Conservation (phyloP, 2,113 vertebrate genomes). For the Candoia aspera region DNA sequence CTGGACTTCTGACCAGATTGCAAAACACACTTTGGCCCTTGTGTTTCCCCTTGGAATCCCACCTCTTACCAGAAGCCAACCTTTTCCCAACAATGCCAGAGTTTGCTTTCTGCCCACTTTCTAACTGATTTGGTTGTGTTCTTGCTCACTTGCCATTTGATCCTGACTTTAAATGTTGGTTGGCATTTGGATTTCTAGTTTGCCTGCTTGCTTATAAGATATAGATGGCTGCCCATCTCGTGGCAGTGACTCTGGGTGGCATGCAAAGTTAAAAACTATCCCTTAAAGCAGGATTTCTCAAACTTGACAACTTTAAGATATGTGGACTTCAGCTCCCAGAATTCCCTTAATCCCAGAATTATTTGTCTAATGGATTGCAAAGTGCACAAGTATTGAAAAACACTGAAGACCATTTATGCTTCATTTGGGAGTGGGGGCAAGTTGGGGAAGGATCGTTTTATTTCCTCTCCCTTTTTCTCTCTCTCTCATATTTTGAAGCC, state of each 20-base stretch:
- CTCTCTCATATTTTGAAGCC: too few relatives aligned
- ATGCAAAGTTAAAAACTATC: not conserved
- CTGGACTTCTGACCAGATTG: not conserved
- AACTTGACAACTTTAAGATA: not conserved
- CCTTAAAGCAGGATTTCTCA: not conserved
- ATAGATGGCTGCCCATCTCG: not conserved
- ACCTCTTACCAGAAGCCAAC: constrained; percentile 46
- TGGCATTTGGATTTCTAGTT: not conserved
- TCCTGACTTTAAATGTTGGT: not conserved
- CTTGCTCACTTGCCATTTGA: not conserved
- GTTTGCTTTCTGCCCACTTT: not conserved
- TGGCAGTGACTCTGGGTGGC: not conserved
- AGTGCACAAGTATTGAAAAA: too few relatives aligned
- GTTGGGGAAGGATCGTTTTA: too few relatives aligned
- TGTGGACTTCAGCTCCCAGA: not conserved
- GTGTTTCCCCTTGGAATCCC: not conserved
- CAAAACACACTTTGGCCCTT: constrained; percentile 22
- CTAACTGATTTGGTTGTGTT: not conserved
- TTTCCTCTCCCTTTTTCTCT: too few relatives aligned
- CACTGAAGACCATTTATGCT: too few relatives aligned
- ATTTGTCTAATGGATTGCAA: too few relatives aligned
- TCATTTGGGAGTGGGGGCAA: too few relatives aligned
- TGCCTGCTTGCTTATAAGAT: not conserved
- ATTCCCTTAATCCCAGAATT: too few relatives aligned
- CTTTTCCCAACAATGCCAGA: constrained; percentile 40